phyloP scores from a whole-genome alignment of 2,888 invertebrate species.

The Acrocyrtus sp. region DNA sequence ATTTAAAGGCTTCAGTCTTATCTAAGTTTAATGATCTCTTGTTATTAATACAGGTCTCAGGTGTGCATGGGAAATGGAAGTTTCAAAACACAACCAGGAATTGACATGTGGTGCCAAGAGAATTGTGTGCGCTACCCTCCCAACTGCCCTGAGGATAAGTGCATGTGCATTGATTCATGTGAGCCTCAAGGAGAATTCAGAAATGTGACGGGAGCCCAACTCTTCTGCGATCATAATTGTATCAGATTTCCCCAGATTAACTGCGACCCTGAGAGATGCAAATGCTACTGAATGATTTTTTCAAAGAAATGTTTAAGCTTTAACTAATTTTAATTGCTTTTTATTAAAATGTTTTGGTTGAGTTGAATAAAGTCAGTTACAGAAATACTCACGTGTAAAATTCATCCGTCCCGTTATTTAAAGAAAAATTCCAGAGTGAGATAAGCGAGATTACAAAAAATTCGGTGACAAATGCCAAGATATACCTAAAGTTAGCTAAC shows the following conservation, averaged over 20 bases:
- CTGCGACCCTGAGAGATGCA: slow-evolving; percentile 79
- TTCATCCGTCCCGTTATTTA: slow-evolving; percentile 9
- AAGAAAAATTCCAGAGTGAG: slow-evolving; percentile 2
- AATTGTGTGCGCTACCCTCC: slow-evolving; percentile 90
- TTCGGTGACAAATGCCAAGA: slow-evolving; percentile 16
- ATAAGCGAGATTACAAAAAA: no score
- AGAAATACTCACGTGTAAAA: no score
- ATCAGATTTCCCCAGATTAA: slow-evolving; percentile 77
- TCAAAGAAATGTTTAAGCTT: neutral
- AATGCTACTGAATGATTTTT: slow-evolving; percentile 71
- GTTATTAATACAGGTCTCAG: slow-evolving; percentile 74
- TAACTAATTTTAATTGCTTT: neutral
- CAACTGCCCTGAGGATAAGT: slow-evolving; percentile 81
- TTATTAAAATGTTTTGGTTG: no score
- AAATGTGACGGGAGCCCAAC: slow-evolving; percentile 78
- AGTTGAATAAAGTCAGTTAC: no score
- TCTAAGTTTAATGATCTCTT: neutral
- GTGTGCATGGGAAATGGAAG: slow-evolving; percentile 77
- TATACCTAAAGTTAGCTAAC: no score
- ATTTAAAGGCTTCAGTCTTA: no score
- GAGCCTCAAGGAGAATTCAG: slow-evolving; percentile 81
- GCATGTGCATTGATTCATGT: slow-evolving; percentile 82
- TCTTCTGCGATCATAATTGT: slow-evolving; percentile 87
- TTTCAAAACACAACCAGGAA: slow-evolving; percentile 78
- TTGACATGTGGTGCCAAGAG: slow-evolving; percentile 84